These are phyloP conservation scores for Catalaphyllia jardinei DNA, from an alignment of 64 coral and sea anemone species.

Conservation along the genomic window DNA sequence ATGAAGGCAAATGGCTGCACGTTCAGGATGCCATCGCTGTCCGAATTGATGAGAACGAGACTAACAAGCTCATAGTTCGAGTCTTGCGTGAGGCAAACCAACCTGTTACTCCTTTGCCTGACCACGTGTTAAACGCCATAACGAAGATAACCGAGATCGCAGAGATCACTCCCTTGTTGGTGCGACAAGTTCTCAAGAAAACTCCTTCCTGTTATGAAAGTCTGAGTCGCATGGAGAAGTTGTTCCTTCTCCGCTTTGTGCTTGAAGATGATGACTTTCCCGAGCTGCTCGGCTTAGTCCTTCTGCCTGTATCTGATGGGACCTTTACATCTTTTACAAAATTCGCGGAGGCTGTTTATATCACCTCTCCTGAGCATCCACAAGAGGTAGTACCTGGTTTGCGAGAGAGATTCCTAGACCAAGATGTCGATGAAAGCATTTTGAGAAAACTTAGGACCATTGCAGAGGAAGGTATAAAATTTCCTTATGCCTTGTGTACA, in stretches of 20 bases:
- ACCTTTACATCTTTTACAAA: constrained; percentile 34
- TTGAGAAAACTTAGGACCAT: constrained; percentile 1
- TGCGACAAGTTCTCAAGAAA: constrained; percentile 32
- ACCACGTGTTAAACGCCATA: constrained; percentile 53
- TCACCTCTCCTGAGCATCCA: constrained; percentile 56
- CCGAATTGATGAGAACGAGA: constrained; percentile 11
- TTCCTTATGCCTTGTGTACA: not conserved
- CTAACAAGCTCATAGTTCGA: constrained; percentile 5
- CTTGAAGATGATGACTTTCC: constrained; percentile 56
- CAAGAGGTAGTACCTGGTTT: constrained; percentile 49
- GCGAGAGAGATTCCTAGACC: constrained; percentile 28
- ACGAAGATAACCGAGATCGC: not conserved
- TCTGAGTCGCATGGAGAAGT: constrained; percentile 39
- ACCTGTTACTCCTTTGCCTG: constrained; percentile 58
- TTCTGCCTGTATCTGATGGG: constrained; percentile 59
- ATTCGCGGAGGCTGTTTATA: constrained; percentile 14
- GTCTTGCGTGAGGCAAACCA: constrained; percentile 37
- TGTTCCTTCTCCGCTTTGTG: constrained; percentile 57
- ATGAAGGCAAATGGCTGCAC: constrained; percentile 60
- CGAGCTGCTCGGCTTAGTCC: constrained; percentile 40
- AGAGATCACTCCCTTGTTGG: constrained; percentile 23
- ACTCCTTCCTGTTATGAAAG: constrained; percentile 4
- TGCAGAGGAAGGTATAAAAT: constrained; percentile 47
- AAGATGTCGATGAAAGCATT: constrained; percentile 1
- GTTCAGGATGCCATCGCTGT: constrained; percentile 59